Evolutionary conservation across 2,888 invertebrate species (phyloP).

Genomic region (Paralinhomoeus sp.): DNA sequence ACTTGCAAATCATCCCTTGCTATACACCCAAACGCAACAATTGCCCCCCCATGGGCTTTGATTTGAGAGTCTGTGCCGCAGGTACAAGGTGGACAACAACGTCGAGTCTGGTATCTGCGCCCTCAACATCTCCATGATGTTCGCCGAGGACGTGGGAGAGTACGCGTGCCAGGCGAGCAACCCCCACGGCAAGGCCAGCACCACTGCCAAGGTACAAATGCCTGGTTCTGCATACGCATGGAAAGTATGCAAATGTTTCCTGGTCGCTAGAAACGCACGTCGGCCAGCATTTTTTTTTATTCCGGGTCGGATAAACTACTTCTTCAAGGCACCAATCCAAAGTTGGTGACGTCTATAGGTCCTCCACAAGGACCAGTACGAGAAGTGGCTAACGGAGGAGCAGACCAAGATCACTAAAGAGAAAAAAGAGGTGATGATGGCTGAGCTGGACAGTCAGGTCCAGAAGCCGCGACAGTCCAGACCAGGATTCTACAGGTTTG

Average conservation of each 20-base stretch:
- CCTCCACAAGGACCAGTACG: slow-evolving; percentile 21
- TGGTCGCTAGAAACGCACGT: too few relatives aligned
- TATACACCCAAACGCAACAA: too few relatives aligned
- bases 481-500: too few relatives aligned
- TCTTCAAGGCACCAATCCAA: too few relatives aligned
- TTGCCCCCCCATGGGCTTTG: too few relatives aligned
- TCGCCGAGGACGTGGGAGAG: slow-evolving; percentile 84
- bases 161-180: slow-evolving; percentile 83
- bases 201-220: slow-evolving; percentile 30
- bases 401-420: slow-evolving; percentile 22
- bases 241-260: too few relatives aligned
- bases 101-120: slow-evolving; percentile 59
- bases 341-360: slow-evolving; percentile 10
- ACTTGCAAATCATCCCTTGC: too few relatives aligned
- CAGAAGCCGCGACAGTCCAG: not conserved
- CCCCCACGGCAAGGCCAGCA: slow-evolving; percentile 84
- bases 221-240: too few relatives aligned
- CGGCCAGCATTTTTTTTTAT: too few relatives aligned
- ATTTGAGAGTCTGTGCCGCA: too few relatives aligned
- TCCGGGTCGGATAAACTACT: too few relatives aligned
- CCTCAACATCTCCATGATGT: slow-evolving; percentile 72
- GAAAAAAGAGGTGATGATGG: slow-evolving; percentile 9
- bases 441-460: slow-evolving; percentile 3
- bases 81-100: slow-evolving; percentile 70
- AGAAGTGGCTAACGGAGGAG: slow-evolving; percentile 26